A percentile compares a stretch with the other conserved stretches of the same genome.
These are phyloP conservation scores for Uropetala carovei DNA, from an alignment of 2,888 invertebrate species.

Conservation along the genomic window DNA sequence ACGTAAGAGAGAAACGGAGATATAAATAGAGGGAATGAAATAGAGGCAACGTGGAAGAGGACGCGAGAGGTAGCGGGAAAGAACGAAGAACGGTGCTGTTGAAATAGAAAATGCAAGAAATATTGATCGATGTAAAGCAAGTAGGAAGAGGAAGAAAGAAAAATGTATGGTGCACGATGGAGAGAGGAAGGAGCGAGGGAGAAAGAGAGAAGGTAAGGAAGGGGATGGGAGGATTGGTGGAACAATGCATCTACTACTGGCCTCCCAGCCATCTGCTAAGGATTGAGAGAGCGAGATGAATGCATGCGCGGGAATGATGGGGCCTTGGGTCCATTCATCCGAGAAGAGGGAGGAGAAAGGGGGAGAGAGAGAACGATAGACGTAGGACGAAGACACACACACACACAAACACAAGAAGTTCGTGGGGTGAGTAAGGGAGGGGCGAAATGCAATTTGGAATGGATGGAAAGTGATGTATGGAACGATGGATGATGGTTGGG, in stretches of 20 bases:
- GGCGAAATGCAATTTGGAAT: too few relatives aligned
- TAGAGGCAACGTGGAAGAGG: too few relatives aligned
- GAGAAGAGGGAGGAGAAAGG: neutral
- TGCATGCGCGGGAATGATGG: neutral
- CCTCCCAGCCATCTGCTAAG: conserved; percentile 27
- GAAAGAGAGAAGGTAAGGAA: neutral
- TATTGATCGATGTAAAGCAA: neutral
- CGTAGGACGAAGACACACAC: neutral
- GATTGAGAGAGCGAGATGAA: neutral
- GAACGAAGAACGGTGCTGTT: too few relatives aligned
- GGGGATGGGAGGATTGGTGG: neutral
- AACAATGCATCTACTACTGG: neutral
- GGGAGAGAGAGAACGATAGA: too few relatives aligned
- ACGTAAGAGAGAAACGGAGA: too few relatives aligned
- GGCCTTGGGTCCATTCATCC: neutral
- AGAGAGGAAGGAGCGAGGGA: neutral
- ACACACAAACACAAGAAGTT: too few relatives aligned
- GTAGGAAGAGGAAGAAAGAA: neutral
- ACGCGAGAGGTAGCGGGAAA: too few relatives aligned
- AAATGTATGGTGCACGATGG: neutral
- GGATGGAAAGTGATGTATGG: too few relatives aligned
- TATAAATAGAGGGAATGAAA: too few relatives aligned
- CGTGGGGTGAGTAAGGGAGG: too few relatives aligned
- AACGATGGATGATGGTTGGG: neutral
- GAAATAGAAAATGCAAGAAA: too few relatives aligned